Evolutionary conservation across 1,140 invertebrate genomes (phyloP).

Genomic region (Bombus superbus): DNA sequence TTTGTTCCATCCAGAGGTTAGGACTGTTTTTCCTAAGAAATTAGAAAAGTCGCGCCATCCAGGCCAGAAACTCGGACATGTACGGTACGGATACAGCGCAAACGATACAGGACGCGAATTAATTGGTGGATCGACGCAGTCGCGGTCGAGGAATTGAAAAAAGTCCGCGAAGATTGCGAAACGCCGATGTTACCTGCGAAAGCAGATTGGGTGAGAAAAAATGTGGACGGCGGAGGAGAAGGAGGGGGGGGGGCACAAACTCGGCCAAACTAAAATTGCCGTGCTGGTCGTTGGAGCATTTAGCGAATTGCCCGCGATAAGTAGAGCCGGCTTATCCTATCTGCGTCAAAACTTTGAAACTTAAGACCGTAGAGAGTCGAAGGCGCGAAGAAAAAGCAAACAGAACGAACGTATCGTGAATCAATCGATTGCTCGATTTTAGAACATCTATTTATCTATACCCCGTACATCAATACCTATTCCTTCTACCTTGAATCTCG

Average conservation of each 20-base stretch:
- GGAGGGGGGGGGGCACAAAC: slow-evolving; percentile 15
- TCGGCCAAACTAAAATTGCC: slow-evolving; percentile 70
- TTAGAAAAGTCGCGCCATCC: too few species aligned
- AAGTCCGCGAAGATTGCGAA: slow-evolving; percentile 14
- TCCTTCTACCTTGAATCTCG: slow-evolving; percentile 15
- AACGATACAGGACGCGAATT: not conserved
- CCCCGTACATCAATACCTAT: too few species aligned
- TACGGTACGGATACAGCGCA: too few species aligned
- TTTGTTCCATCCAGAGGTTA: too few species aligned
- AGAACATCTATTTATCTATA: too few species aligned
- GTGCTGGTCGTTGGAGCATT: slow-evolving; percentile 68
- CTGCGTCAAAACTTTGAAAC: slow-evolving; percentile 69
- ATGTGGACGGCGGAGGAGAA: too few species aligned
- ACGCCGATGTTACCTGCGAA: slow-evolving; percentile 22
- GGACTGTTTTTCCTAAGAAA: too few species aligned
- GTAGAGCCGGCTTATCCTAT: slow-evolving; percentile 63
- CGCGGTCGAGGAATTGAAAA: slow-evolving; percentile 7
- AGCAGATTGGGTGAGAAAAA: not conserved
- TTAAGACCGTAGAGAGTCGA: slow-evolving; percentile 27
- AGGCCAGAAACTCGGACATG: too few species aligned
- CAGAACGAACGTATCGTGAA: slow-evolving; percentile 24
- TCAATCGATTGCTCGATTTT: too few species aligned
- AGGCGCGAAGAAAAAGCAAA: slow-evolving; percentile 15
- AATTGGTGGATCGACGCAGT: not conserved
- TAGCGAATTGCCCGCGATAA: slow-evolving; percentile 70